Evolutionary conservation across 2,113 vertebrate genomes (phyloP).

Genomic region (Phoenicopterus ruber): DNA sequence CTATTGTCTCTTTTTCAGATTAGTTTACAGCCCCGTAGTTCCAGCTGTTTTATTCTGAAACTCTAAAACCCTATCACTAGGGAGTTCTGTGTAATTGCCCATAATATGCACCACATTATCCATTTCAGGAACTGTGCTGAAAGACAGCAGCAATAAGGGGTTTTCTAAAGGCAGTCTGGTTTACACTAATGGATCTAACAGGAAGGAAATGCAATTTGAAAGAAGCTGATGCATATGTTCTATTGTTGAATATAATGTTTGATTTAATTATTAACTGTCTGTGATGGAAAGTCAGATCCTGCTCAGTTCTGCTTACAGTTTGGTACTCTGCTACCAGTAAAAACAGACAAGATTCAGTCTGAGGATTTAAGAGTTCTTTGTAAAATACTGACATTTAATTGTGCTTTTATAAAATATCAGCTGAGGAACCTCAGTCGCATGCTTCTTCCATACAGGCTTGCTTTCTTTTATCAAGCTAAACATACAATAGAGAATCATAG

Average conservation of each 20-base stretch:
- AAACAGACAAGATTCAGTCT: conserved; percentile 56
- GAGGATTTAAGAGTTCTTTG: conserved; percentile 59
- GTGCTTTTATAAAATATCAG: conserved; percentile 63
- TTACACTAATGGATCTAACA: conserved; percentile 90
- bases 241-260: conserved; percentile 90
- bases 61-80: conserved; percentile 81
- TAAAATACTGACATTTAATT: conserved; percentile 62
- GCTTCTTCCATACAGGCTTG: not conserved
- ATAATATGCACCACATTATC: conserved; percentile 90
- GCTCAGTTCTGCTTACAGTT: conserved; percentile 70
- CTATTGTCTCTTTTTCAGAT: conserved; percentile 73
- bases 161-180: conserved; percentile 89
- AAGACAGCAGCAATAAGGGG: conserved; percentile 86
- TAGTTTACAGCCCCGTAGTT: conserved; percentile 78
- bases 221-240: conserved; percentile 92
- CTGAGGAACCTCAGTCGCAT: conserved; percentile 49
- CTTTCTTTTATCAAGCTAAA: conserved; percentile 36
- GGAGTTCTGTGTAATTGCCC: conserved; percentile 90
- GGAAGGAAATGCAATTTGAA: conserved; percentile 96
- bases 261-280: conserved; percentile 95
- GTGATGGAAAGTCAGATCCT: conserved; percentile 84
- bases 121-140: conserved; percentile 86
- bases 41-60: conserved; percentile 86
- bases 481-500: not conserved
- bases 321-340: conserved; percentile 69